A percentile compares a stretch with the other conserved stretches of the same genome.
phyloP scores from a whole-genome alignment of 2,888 invertebrate genomes.

The Beris chalybata region DNA sequence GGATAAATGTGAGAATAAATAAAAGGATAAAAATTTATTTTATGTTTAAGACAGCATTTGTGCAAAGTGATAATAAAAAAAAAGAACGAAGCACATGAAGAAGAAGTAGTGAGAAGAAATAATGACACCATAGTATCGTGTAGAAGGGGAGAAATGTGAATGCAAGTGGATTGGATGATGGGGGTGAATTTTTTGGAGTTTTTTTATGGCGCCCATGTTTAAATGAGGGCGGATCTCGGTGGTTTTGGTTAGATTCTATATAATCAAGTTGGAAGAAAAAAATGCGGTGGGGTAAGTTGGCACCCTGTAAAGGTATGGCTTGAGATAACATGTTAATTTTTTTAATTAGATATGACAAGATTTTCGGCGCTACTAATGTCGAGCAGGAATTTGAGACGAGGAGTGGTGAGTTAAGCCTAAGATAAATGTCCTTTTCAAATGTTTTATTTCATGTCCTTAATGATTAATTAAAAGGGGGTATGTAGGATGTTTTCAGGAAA shows the following conservation, averaged over 20 bases:
- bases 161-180: not conserved
- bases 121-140: not conserved
- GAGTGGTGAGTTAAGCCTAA: too few relatives aligned
- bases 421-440: too few relatives aligned
- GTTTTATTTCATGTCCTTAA: too few relatives aligned
- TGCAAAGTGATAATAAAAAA: constrained; percentile 26
- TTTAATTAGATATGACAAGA: constrained; percentile 4
- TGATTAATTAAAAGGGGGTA: too few relatives aligned
- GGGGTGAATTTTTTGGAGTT: not conserved
- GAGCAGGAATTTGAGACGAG: too few relatives aligned
- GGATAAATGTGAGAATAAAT: constrained; percentile 27
- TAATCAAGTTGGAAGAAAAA: not conserved
- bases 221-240: not conserved
- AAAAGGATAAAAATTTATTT: constrained; percentile 34
- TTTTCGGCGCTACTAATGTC: too few relatives aligned
- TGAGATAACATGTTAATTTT: constrained; percentile 10
- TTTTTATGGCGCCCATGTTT: not conserved
- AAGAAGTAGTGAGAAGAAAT: not conserved
- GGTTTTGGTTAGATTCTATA: not conserved
- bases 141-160: not conserved
- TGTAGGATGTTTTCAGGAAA: too few relatives aligned
- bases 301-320: not conserved
- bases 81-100: not conserved
- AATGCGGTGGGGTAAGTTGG: not conserved
- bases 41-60: constrained; percentile 29